A percentile compares a stretch with the other conserved stretches of the same genome.
These are phyloP conservation scores for Medauroidea extradentata DNA, from an alignment of 1,140 invertebrate genomes.

Conservation along the genomic window DNA sequence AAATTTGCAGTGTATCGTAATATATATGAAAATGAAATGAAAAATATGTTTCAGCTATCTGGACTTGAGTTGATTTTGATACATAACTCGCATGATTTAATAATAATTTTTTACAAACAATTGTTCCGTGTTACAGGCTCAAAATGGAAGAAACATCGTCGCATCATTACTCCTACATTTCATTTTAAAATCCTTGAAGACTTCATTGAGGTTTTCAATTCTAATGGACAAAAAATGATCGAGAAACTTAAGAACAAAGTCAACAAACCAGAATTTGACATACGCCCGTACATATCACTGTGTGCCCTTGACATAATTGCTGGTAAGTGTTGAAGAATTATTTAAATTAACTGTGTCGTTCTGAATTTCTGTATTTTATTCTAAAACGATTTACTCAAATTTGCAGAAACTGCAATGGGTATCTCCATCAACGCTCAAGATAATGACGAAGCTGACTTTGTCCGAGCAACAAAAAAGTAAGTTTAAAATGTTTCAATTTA, in stretches of 20 bases:
- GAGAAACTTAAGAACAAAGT: slow-evolving; percentile 15
- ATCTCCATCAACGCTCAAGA: slow-evolving; percentile 66
- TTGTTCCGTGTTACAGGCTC: slow-evolving; percentile 30
- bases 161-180: slow-evolving; percentile 59
- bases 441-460: slow-evolving; percentile 65
- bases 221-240: slow-evolving; percentile 47
- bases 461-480: slow-evolving; percentile 56
- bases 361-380: not conserved
- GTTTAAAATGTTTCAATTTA: too few species aligned
- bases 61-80: too few species aligned
- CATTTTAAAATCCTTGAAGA: slow-evolving; percentile 62
- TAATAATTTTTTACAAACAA: too few species aligned
- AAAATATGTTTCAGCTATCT: too few species aligned
- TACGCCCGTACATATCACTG: slow-evolving; percentile 48
- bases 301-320: slow-evolving; percentile 60
- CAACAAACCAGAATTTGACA: slow-evolving; percentile 33
- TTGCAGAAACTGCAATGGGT: slow-evolving; percentile 81
- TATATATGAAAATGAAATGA: too few species aligned
- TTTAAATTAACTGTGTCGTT: not conserved
- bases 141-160: slow-evolving; percentile 53
- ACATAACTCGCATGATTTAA: too few species aligned
- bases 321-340: slow-evolving; percentile 43
- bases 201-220: slow-evolving; percentile 56
- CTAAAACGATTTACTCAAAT: not conserved
- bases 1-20: too few species aligned